Evolutionary conservation across 2,797 vertebrate genomes (phyloP).

Genomic region (Urosaurus nigricauda): DNA sequence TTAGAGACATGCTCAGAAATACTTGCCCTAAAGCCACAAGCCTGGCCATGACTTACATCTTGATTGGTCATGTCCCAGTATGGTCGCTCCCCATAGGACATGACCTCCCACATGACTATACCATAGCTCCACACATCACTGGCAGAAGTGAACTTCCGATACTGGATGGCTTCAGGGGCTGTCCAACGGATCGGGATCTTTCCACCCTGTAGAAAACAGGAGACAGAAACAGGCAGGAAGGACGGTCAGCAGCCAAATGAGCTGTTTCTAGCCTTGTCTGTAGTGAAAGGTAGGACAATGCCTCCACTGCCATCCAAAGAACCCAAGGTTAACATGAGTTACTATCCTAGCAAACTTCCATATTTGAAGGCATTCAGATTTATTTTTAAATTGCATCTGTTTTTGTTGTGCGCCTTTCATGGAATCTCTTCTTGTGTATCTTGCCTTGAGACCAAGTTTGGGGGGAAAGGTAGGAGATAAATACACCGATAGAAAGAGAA

Average conservation of each 20-base stretch:
- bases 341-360: background rate
- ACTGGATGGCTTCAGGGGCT: conserved; percentile 83
- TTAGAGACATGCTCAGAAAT: too few relatives aligned
- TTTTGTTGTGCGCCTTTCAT: too few relatives aligned
- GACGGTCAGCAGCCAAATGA: background rate
- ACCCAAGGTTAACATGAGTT: too few relatives aligned
- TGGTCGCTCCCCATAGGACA: conserved; percentile 84
- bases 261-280: background rate
- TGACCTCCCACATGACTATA: conserved; percentile 87
- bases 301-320: background rate
- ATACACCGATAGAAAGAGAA: too few relatives aligned
- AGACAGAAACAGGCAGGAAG: background rate
- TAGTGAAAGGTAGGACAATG: background rate
- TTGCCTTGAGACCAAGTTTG: too few relatives aligned
- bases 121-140: conserved; percentile 86
- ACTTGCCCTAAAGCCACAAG: background rate
- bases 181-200: conserved; percentile 87
- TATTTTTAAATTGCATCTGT: too few relatives aligned
- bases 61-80: conserved; percentile 90
- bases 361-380: background rate
- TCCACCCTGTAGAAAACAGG: conserved; percentile 74
- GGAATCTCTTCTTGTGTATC: too few relatives aligned
- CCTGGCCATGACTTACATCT: conserved; percentile 77
- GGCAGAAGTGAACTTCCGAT: conserved; percentile 84
- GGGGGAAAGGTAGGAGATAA: too few relatives aligned